These are phyloP conservation scores for Gambusia affinis DNA, from an alignment of 2,113 vertebrate genomes.

Conservation along the genomic window DNA sequence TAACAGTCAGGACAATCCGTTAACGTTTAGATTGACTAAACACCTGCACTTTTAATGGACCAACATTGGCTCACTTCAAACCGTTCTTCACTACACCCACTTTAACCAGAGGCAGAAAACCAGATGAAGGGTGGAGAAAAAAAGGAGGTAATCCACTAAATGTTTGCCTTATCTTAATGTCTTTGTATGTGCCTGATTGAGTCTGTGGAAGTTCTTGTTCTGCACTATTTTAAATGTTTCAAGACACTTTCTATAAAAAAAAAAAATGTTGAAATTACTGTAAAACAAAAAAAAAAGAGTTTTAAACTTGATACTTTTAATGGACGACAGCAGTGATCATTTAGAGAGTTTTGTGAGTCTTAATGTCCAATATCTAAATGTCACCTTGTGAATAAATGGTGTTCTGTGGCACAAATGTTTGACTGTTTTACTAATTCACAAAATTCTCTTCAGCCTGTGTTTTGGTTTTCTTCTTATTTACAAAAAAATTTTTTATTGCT, in stretches of 20 bases:
- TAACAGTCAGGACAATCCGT: neutral
- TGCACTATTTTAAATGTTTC: constrained; percentile 10
- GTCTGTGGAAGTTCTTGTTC: constrained; percentile 16
- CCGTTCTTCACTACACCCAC: neutral
- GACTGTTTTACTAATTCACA: constrained; percentile 28
- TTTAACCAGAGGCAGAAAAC: neutral
- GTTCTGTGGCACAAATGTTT: constrained; percentile 19
- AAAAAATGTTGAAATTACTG: neutral
- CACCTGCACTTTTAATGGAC: neutral
- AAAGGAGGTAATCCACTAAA: neutral
- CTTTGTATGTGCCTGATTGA: constrained; percentile 31
- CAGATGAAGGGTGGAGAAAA: neutral
- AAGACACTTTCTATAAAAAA: constrained; percentile 5
- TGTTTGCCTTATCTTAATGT: constrained; percentile 11
- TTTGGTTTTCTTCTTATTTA: constrained; percentile 29
- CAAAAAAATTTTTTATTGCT: constrained; percentile 37
- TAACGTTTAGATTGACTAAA: neutral
- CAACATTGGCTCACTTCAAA: neutral
- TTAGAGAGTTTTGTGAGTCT: constrained; percentile 16
- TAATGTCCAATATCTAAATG: constrained; percentile 31
- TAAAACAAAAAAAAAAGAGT: neutral
- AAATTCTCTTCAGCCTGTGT: neutral
- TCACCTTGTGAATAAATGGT: constrained; percentile 48
- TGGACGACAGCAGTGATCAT: neutral
- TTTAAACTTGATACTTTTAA: constrained; percentile 9